These are phyloP conservation scores for Drosophila multiciliata DNA, from an alignment of 2,888 invertebrate species.

Conservation along the genomic window DNA sequence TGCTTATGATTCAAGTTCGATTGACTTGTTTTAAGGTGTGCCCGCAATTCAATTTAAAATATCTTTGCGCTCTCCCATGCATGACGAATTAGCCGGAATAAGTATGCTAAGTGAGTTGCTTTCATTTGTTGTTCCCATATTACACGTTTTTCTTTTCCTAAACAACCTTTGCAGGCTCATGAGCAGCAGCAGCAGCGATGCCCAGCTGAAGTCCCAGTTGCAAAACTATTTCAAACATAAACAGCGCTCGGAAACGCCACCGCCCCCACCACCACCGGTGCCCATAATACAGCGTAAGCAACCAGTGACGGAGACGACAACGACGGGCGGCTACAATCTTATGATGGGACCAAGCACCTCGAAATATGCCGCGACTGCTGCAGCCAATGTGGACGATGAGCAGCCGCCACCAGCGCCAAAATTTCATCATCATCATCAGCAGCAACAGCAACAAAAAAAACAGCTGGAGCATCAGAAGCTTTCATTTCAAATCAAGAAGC, in stretches of 20 bases:
- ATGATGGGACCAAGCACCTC: conserved; percentile 69
- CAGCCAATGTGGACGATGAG: conserved; percentile 22
- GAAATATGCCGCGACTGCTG: conserved; percentile 52
- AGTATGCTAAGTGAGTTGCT: conserved; percentile 43
- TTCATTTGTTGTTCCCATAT: conserved; percentile 12
- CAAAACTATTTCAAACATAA: conserved; percentile 65
- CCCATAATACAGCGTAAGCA: conserved; percentile 27
- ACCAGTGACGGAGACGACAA: not conserved
- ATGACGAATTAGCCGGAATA: conserved; percentile 49
- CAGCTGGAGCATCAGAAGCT: conserved; percentile 60
- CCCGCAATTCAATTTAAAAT: conserved; percentile 7
- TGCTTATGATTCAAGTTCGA: conserved; percentile 24
- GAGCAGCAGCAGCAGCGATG: conserved; percentile 84
- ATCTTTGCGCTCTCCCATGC: conserved; percentile 32
- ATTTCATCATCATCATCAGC: conserved; percentile 23
- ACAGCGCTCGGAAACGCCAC: conserved; percentile 60
- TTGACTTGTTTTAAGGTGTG: conserved; percentile 10
- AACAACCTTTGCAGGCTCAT: conserved; percentile 57
- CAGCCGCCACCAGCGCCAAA: conserved; percentile 46
- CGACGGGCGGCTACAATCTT: conserved; percentile 14
- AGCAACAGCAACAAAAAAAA: conserved; percentile 8
- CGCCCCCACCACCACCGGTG: conserved; percentile 62
- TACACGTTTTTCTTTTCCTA: conserved; percentile 10
- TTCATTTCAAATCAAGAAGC: conserved; percentile 85
- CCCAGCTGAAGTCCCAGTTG: conserved; percentile 72